A percentile compares a stretch with the other conserved stretches of the same genome.
These are phyloP conservation scores for Rhinoderma darwinii DNA, from an alignment of 2,113 vertebrate species.

Conservation along the genomic window DNA sequence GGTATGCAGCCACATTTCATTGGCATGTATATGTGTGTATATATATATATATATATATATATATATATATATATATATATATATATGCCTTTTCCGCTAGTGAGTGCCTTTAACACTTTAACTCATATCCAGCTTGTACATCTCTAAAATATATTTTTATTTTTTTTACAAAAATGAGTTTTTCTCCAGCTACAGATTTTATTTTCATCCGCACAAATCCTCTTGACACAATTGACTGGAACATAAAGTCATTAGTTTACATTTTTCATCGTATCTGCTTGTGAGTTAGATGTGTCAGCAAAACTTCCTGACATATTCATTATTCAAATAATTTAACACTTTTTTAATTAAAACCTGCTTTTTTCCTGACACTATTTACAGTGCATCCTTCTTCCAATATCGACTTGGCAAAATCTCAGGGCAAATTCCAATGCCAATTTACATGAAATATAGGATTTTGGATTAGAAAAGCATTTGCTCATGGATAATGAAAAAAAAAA, in stretches of 20 bases:
- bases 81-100: no score
- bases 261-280: conserved; percentile 48
- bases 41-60: no score
- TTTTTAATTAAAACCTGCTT: conserved; percentile 50
- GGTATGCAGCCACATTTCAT: no score
- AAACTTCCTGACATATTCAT: conserved; percentile 36
- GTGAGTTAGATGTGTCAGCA: conserved; percentile 46
- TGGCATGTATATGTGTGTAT: no score
- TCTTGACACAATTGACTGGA: conserved; percentile 37
- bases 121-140: neutral
- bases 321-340: conserved; percentile 54
- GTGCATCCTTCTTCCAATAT: conserved; percentile 24
- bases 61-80: no score
- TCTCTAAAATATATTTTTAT: neutral
- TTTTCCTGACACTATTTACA: conserved; percentile 23
- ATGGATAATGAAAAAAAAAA: neutral
- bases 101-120: no score
- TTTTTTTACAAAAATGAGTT: neutral
- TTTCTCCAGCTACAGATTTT: neutral
- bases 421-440: conserved; percentile 6
- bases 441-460: conserved; percentile 21
- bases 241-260: conserved; percentile 41
- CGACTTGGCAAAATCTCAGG: conserved; percentile 16
- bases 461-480: neutral
- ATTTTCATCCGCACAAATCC: conserved; percentile 6